Base-by-base conservation (phyloP, 2,888 invertebrate genomes). In the Chrysina gloriosa region DNA sequence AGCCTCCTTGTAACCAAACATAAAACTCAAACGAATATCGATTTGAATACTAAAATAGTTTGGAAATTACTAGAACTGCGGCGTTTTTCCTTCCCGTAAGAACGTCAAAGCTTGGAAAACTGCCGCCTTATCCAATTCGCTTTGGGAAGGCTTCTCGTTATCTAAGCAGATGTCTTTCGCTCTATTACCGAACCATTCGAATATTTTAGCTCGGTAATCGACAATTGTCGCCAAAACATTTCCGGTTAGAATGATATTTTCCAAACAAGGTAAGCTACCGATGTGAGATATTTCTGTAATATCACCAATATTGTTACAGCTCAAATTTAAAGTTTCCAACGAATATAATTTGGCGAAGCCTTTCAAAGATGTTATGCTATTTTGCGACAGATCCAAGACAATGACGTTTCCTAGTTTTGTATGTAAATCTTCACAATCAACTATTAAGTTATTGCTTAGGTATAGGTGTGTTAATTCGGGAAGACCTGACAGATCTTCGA, bases 101-200 rank as follows among this genome's bases (percentile, higher is more conserved):
- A 91, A 88, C 75, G 93, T 88, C 70, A 97, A 85, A 0, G 98
- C 98, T 81, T 95, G 92, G 70, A 97, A 84, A 34, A 98, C 93
- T 36, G 95, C 90, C 0, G 97, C 96, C 1, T 95, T 97, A 78
- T 98, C 97, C 74, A 97, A 81, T 81, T 98, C 98, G 74, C 92
- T 91, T 77, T 92, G 92, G 7, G 93, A 91, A 0, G 96, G 92
- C 73, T 89, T 92, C 78, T 95, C 93, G 79, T 94, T 95, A 79
- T 98, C 98, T 69, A 98, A 83, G 77, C 90, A 91, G 34, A 98
- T 89, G 80, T 96, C 94, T 9, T 88, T 84, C 75, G 95, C 94
- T 71, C 96, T 87, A 48, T 90, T 89, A 54, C 93, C 92, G 79
- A 98, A 97, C 75, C 93, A 89, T 76, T 96, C 94, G 72, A 98